phyloP scores from a whole-genome alignment of 2,113 vertebrate genomes.

The Microcebus ravelobensis region DNA sequence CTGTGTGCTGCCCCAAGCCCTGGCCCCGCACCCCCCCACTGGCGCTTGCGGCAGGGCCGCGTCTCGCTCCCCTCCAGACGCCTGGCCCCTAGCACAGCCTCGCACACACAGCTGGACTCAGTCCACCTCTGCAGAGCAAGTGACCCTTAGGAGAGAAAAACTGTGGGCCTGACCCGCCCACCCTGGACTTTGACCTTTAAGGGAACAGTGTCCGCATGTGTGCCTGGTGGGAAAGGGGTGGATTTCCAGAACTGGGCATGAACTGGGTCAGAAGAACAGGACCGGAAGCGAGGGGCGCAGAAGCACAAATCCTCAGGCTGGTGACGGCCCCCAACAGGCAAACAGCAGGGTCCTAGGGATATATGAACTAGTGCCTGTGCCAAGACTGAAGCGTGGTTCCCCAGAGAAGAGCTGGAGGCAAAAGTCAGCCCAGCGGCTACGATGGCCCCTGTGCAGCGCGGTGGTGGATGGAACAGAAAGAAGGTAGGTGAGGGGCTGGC shows the following conservation, averaged over 20 bases:
- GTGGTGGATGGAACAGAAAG: background rate
- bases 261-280: constrained; percentile 21
- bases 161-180: background rate
- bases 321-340: background rate
- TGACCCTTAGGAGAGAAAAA: background rate
- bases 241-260: background rate
- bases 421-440: background rate
- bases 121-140: background rate
- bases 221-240: background rate
- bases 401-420: background rate
- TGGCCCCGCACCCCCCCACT: background rate
- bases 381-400: background rate
- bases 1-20: no score
- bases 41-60: background rate
- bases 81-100: background rate
- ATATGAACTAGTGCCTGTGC: background rate
- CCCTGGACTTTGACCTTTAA: background rate
- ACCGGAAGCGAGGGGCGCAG: background rate
- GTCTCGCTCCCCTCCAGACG: background rate
- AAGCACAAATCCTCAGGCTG: background rate
- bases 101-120: background rate
- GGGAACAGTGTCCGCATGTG: background rate
- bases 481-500: background rate
- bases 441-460: constrained; percentile 17
- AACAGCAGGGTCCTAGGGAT: background rate